These are phyloP conservation scores for Agrotis ipsilon DNA, from an alignment of 2,888 invertebrate species.

Conservation along the genomic window DNA sequence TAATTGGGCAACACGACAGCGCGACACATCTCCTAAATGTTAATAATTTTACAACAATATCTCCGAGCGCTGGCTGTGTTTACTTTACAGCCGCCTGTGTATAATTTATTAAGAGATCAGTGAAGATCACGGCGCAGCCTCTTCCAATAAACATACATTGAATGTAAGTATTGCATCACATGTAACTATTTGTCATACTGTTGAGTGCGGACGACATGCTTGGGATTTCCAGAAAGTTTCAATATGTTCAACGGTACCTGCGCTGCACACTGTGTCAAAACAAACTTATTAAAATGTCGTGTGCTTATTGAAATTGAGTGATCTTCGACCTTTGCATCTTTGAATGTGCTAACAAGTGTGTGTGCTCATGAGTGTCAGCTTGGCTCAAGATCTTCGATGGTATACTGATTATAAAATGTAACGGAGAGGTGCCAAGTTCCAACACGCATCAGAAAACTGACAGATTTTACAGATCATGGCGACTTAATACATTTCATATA, in stretches of 20 bases:
- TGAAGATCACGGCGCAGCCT: slow-evolving; percentile 45
- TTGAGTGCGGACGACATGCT: background rate
- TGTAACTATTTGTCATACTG: slow-evolving; percentile 33
- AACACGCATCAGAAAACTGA: too few species aligned
- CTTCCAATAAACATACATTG: slow-evolving; percentile 37
- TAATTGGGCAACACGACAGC: slow-evolving; percentile 61
- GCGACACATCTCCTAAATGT: slow-evolving; percentile 45
- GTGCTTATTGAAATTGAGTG: slow-evolving; percentile 1
- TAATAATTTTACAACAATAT: slow-evolving; percentile 61
- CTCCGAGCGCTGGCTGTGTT: slow-evolving; percentile 29
- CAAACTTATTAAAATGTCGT: background rate
- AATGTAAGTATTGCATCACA: slow-evolving; percentile 45
- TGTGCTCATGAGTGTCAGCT: background rate
- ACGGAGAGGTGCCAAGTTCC: too few species aligned
- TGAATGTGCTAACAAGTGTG: too few species aligned
- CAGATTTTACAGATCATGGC: too few species aligned
- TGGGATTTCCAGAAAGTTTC: slow-evolving; percentile 1
- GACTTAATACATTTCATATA: too few species aligned
- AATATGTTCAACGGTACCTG: background rate
- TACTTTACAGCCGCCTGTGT: slow-evolving; percentile 23
- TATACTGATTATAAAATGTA: too few species aligned
- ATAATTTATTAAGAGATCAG: slow-evolving; percentile 58
- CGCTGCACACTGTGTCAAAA: background rate
- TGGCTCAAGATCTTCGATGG: background rate
- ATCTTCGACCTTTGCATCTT: background rate